Evolutionary conservation across 2,888 invertebrate genomes (phyloP), one percentile per base, ranked within the genome.

Genomic region (Teinopalpus imperialis): DNA sequence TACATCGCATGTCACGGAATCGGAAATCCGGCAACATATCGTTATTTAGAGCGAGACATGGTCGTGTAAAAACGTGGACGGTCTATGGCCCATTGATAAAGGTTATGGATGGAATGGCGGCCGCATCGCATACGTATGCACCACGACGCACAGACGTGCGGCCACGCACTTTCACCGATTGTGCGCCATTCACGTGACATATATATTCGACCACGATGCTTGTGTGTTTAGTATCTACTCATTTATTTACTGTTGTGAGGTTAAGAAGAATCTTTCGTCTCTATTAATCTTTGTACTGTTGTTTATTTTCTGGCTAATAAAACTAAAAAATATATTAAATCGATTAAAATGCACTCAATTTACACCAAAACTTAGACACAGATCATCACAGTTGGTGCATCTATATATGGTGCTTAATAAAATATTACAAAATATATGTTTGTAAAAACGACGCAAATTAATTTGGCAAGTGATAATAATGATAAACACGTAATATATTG

Each of bases 1-100:
- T 20, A 12, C 14, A 27, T 26, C 7, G 13, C 31, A 5, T 40
- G 34, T 20, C 21, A 18, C 48, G 43, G 40, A 57, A 63, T 80
- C 76, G 85, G 82, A 83, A 74, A 83, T 86, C 85, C 85, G 83
- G 82, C 67, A 67, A 74, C 72, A 70, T 69, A 64, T 74, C 66
- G 66, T 69, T 74, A 81, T 83, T 75, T 75, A 73, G 81, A 81
- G 81, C 81, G 81, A 70, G 73, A 78, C 78, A 73, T 67, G 63
- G 71, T 61, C 71, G 74, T 70, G 74, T 74, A 73, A 70, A 75
- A 73, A 69, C 73, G 66, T 67, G 23, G 74, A 66, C 73, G 71
- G 72, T 65, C 65, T 72, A 73, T 74, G 74, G 70, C 74, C 78
- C 81, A 79, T 80, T 79, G 81, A 74, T 71, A 67, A 65, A 54